Percentiles rank a stretch among this genome's conserved stretches.
These are phyloP conservation scores for Dusona sp. DNA, from an alignment of 2,888 invertebrate species.

Conservation along the genomic window DNA sequence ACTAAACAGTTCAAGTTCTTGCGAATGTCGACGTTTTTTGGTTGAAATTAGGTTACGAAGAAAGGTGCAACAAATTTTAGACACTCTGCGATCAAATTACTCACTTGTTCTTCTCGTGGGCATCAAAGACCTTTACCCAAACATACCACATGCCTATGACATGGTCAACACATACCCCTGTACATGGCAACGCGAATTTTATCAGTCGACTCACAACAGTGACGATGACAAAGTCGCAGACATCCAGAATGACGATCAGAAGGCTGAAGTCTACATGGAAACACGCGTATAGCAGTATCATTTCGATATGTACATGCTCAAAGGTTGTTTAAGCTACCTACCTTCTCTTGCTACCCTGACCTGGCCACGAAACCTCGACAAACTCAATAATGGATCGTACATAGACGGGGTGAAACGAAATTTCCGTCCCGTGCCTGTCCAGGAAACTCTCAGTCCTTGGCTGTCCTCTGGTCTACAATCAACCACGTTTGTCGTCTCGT, in stretches of 20 bases:
- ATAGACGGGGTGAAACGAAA: constrained; percentile 50
- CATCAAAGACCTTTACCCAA: constrained; percentile 36
- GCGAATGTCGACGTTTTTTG: neutral
- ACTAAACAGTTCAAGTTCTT: neutral
- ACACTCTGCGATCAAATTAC: constrained; percentile 5
- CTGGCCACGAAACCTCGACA: constrained; percentile 62
- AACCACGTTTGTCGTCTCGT: constrained; percentile 9
- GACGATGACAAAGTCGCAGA: constrained; percentile 37
- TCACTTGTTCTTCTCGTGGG: constrained; percentile 9
- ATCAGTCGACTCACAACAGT: constrained; percentile 29
- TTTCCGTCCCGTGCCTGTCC: constrained; percentile 52
- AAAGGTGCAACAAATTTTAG: no score
- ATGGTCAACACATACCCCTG: constrained; percentile 10
- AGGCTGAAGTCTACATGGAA: constrained; percentile 35
- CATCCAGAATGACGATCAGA: constrained; percentile 8
- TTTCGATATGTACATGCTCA: constrained; percentile 23
- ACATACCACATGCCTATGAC: constrained; percentile 29
- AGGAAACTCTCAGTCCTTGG: constrained; percentile 27
- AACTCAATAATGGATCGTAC: constrained; percentile 70
- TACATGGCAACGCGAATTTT: constrained; percentile 16
- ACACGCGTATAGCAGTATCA: constrained; percentile 30
- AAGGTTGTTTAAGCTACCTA: constrained; percentile 41
- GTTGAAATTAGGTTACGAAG: no score
- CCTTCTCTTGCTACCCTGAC: constrained; percentile 18
- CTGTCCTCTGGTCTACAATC: constrained; percentile 4